Conservation (phyloP, 2,113 vertebrate genomes). For the Opisthocomus hoazin region DNA sequence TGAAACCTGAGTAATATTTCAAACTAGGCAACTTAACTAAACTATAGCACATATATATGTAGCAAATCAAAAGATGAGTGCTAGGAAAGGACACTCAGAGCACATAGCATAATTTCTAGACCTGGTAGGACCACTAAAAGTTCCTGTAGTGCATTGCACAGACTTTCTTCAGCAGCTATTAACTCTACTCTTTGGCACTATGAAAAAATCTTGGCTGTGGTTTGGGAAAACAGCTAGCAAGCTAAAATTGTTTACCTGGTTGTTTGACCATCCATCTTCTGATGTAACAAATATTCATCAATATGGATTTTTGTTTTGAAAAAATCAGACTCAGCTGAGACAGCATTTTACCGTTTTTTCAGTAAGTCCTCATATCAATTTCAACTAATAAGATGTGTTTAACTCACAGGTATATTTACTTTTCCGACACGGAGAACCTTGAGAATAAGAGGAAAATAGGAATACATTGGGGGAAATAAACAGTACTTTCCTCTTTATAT, state of each 20-base stretch:
- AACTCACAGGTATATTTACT: not conserved
- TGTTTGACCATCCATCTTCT: not conserved
- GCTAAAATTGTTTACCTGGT: not conserved
- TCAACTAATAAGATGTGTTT: not conserved
- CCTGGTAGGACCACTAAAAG: not conserved
- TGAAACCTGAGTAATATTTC: not conserved
- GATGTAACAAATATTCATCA: not conserved
- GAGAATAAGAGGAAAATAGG: not conserved
- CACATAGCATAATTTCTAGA: not conserved
- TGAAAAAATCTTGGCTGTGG: not conserved
- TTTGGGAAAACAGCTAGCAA: not conserved
- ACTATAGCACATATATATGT: not conserved
- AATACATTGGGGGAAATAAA: slow-evolving; percentile 28
- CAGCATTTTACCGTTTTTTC: not conserved
- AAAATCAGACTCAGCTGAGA: not conserved
- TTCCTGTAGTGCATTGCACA: not conserved
- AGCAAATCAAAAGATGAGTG: not conserved
- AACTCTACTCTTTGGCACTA: not conserved
- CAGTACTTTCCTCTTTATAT: not conserved
- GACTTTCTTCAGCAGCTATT: not conserved
- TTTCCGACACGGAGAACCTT: not conserved
- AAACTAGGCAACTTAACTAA: not conserved
- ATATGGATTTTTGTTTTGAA: not conserved
- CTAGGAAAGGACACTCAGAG: not conserved
- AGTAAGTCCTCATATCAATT: not conserved